Base-by-base conservation (phyloP, 1,140 invertebrate genomes). In the Uloborus diversus region DNA sequence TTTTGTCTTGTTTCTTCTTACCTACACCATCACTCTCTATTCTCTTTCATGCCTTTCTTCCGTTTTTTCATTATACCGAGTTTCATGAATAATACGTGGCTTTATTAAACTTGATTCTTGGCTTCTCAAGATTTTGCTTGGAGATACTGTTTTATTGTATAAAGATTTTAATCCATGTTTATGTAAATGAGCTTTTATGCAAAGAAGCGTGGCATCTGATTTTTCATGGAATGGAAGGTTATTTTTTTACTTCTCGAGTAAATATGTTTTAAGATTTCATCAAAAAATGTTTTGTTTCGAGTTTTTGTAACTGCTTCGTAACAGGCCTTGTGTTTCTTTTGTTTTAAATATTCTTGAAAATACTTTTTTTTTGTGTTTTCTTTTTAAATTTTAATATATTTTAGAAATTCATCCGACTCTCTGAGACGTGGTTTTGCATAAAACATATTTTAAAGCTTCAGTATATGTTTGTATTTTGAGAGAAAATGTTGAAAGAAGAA, bases 151-250 rank as follows among this genome's bases (percentile, higher is more conserved):
- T 62, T 62, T 62, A 32, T 14, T 70, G 56, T 11, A 35, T 57
- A 14, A 69, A 69, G 20, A 20, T 70, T 70, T 70, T 57, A 70
- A 70, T 70, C 51, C 32, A 25, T 57, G 35, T 70, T 70, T 57
- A 70, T 70, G 68, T 25, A 70, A 70, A 70, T 70, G 30, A 27
- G 30, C 23, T 51, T 51, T 28, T 49, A 20, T 68, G 37, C 27
- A 20, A 5, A 20, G 3, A 2, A 28, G 32, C 17, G 14, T 14
- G 30, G 53, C 53, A 51, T 68, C 20, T 68, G 32, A 70, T 23
- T 70, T 13, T 9, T 13, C 37, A 17, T 42, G 37, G 37, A 42
- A 42, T 42, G 37, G 17, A 42, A 42, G 17, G 9, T 42, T 2
- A 9, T 42, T 42, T 17, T 17, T 17, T 42, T 42, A 13, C 17